phyloP scores from a whole-genome alignment of 2,797 vertebrate genomes.

The Gephyroberyx darwinii region DNA sequence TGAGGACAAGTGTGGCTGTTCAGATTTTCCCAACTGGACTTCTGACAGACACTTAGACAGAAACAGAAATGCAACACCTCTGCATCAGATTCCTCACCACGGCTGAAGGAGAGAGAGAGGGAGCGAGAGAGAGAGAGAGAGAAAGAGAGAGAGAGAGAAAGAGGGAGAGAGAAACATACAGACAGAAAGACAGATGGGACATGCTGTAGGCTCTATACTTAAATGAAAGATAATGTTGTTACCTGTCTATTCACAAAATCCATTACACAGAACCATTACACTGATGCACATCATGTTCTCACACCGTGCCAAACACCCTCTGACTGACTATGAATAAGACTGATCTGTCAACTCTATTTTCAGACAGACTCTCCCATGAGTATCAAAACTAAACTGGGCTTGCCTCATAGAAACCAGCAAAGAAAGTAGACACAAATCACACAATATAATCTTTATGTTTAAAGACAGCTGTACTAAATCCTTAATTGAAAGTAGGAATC shows the following conservation, averaged over 20 bases:
- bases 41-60: slow-evolving; percentile 66
- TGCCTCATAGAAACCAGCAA: slow-evolving; percentile 40
- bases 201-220: neutral
- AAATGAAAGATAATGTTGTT: slow-evolving; percentile 25
- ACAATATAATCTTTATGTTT: slow-evolving; percentile 78
- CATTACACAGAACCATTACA: slow-evolving; percentile 10
- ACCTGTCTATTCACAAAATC: slow-evolving; percentile 37
- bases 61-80: slow-evolving; percentile 82
- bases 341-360: slow-evolving; percentile 67
- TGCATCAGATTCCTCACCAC: slow-evolving; percentile 80
- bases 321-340: slow-evolving; percentile 47
- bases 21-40: slow-evolving; percentile 69
- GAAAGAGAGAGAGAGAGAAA: slow-evolving; percentile 8
- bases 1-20: slow-evolving; percentile 51
- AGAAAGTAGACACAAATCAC: slow-evolving; percentile 70
- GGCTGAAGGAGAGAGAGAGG: slow-evolving; percentile 60
- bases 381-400: slow-evolving; percentile 62
- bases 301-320: slow-evolving; percentile 44
- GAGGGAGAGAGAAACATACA: neutral
- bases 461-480: slow-evolving; percentile 78
- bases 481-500: slow-evolving; percentile 77
- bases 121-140: slow-evolving; percentile 19
- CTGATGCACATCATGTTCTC: slow-evolving; percentile 49
- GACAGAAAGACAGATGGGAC: slow-evolving; percentile 13
- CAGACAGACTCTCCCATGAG: slow-evolving; percentile 40